phyloP scores from a whole-genome alignment of 2,797 vertebrate species.

The Chaenodraco wilsoni region DNA sequence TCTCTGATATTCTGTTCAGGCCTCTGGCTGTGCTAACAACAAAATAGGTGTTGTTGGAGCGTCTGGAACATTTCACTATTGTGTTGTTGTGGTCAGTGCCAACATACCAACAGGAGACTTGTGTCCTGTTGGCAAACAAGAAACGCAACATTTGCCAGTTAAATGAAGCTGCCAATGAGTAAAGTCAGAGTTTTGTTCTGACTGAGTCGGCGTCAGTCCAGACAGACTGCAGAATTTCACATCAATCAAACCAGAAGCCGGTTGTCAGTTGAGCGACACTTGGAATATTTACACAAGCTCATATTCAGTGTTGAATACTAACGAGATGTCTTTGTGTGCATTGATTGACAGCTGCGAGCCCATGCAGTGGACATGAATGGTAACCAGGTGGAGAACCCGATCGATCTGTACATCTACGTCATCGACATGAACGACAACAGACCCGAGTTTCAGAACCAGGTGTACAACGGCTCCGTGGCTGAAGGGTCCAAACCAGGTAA shows the following conservation, averaged over 20 bases:
- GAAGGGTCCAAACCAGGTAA: conserved; percentile 98
- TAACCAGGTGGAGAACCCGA: conserved; percentile 98
- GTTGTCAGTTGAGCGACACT: conserved; percentile 18
- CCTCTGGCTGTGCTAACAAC: conserved; percentile 69
- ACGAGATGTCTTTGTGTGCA: conserved; percentile 25
- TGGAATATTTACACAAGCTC: conserved; percentile 29
- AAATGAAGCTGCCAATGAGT: conserved; percentile 64
- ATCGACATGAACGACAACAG: conserved; percentile 99
- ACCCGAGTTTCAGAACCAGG: conserved; percentile 94
- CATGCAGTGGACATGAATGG: conserved; percentile 99
- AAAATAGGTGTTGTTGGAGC: conserved; percentile 72
- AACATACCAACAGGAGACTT: conserved; percentile 60
- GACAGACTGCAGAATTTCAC: conserved; percentile 13
- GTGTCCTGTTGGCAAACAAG: conserved; percentile 53
- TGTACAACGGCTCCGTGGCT: conserved; percentile 96
- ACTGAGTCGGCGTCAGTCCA: conserved; percentile 23
- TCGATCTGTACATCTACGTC: conserved; percentile 97
- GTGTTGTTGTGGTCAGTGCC: conserved; percentile 47
- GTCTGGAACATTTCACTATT: conserved; percentile 64
- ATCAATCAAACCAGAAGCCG: conserved; percentile 38
- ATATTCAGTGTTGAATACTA: conserved; percentile 12
- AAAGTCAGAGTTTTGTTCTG: conserved; percentile 57
- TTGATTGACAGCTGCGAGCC: conserved; percentile 88
- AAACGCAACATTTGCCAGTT: conserved; percentile 52
- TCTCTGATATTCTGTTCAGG: conserved; percentile 60